Base-by-base conservation (phyloP, 2,888 invertebrate species). In the Nemoura dubitans region DNA sequence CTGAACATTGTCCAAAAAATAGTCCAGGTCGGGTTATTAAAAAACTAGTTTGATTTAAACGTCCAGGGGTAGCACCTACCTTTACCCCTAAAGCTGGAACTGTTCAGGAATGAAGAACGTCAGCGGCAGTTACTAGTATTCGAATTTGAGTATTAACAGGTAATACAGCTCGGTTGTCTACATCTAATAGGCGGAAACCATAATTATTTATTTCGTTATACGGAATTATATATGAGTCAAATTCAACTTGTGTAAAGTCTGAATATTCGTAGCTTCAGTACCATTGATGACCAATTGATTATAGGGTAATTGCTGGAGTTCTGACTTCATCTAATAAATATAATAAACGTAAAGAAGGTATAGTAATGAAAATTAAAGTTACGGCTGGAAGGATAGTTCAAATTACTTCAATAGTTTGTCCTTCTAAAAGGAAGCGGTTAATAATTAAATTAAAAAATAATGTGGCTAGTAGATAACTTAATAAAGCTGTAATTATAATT, bases 1-100 rank as follows among this genome's bases (percentile, higher is more conserved):
- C 96, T 89, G 96, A 96, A 91, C 96, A 96, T 94, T 96, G 95
- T 0, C 96, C 95, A 91, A 92, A 96, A 91, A 93, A 95, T 90
- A 95, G 89, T 80, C 95, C 95, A 0, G 94, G 93, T 0, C 94
- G 94, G 89, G 93, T 94, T 89, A 94, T 92, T 89, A 92, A 92
- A 91, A 95, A 93, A 89, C 92, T 93, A 90, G 92, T 92, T 94
- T 95, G 94, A 89, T 95, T 95, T 91, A 95, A 89, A 80, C 95
- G 94, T 0, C 95, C 94, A 0, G 94, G 95, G 0, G 94, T 93
- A 27, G 94, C 94, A 91, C 95, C 95, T 89, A 94, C 92, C 92
- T 95, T 95, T 85, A 95, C 92, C 0, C 94, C 94, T 92, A 95
- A 89, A 0, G 93, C 91, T 0, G 94, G 94, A 0, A 95, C 89